phyloP scores from a whole-genome alignment of 2,888 invertebrate species.

The Blastobasis lacticolella region DNA sequence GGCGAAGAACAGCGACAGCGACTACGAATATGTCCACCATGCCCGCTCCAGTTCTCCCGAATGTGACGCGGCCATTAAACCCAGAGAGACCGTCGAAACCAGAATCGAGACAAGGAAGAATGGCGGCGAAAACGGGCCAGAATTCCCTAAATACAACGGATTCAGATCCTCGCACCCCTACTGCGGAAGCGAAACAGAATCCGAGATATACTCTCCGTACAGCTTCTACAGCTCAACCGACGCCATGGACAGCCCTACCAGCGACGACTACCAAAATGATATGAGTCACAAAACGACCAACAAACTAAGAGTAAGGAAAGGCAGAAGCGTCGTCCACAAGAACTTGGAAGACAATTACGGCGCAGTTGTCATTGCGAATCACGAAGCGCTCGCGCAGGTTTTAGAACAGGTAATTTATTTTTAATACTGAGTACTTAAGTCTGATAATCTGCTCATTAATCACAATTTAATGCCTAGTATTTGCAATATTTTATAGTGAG shows the following conservation, averaged over 20 bases:
- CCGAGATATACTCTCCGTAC: constrained; percentile 88
- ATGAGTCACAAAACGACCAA: constrained; percentile 69
- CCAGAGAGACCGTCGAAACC: constrained; percentile 33
- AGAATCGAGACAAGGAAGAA: constrained; percentile 44
- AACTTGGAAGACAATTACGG: constrained; percentile 93
- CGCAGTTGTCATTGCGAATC: constrained; percentile 91
- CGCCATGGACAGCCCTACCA: constrained; percentile 60
- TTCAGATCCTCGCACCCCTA: constrained; percentile 83
- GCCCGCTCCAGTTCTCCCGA: constrained; percentile 80
- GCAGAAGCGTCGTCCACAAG: constrained; percentile 87
- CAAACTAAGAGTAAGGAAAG: constrained; percentile 84
- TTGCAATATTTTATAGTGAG: too few relatives aligned
- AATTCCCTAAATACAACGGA: constrained; percentile 76
- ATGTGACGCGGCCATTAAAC: constrained; percentile 75
- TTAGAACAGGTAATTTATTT: constrained; percentile 83
- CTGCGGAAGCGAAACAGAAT: constrained; percentile 88
- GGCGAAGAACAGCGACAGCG: constrained; percentile 73
- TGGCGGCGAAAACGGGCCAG: constrained; percentile 44
- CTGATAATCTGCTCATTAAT: too few relatives aligned
- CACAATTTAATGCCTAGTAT: too few relatives aligned
- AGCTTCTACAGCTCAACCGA: constrained; percentile 81
- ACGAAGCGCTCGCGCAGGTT: constrained; percentile 91
- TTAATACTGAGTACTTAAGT: too few relatives aligned
- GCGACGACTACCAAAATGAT: constrained; percentile 60
- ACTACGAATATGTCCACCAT: constrained; percentile 78